Percentiles rank a stretch among this genome's conserved stretches.
phyloP scores from a whole-genome alignment of 2,797 vertebrate genomes.

The Heteromormyrus szaboi region DNA sequence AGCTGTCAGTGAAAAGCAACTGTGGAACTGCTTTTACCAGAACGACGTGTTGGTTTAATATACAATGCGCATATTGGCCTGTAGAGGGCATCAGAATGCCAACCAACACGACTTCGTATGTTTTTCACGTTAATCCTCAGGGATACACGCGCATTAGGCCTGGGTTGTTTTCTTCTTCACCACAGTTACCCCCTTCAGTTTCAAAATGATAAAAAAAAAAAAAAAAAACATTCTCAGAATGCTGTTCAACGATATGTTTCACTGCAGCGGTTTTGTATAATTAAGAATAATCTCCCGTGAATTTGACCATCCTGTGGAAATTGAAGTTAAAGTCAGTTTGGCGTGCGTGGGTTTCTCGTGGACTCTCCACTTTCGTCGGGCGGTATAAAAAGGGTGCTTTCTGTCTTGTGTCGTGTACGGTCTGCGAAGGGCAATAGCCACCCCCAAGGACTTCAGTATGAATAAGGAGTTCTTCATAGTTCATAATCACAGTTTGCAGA shows the following conservation, averaged over 20 bases:
- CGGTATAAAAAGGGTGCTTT: neutral
- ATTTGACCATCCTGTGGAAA: neutral
- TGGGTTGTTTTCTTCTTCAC: neutral
- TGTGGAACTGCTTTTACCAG: neutral
- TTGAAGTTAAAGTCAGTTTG: neutral
- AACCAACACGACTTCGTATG: neutral
- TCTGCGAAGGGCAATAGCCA: neutral
- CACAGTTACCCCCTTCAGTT: neutral
- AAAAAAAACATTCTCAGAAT: neutral
- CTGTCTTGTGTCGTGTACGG: neutral
- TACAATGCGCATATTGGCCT: neutral
- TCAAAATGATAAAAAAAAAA: neutral
- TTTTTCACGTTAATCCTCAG: neutral
- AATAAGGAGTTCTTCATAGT: neutral
- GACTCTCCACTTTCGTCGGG: neutral
- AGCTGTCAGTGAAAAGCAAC: neutral
- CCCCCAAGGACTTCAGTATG: neutral
- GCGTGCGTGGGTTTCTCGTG: neutral
- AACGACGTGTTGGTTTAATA: neutral
- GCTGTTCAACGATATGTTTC: neutral
- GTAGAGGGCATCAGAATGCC: conserved; percentile 3
- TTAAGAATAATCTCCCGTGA: neutral
- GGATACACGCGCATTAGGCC: neutral
- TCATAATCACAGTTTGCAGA: neutral
- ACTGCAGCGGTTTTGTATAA: neutral